Evolutionary conservation across 2,113 vertebrate species (phyloP).

Genomic region (Prunella himalayana): DNA sequence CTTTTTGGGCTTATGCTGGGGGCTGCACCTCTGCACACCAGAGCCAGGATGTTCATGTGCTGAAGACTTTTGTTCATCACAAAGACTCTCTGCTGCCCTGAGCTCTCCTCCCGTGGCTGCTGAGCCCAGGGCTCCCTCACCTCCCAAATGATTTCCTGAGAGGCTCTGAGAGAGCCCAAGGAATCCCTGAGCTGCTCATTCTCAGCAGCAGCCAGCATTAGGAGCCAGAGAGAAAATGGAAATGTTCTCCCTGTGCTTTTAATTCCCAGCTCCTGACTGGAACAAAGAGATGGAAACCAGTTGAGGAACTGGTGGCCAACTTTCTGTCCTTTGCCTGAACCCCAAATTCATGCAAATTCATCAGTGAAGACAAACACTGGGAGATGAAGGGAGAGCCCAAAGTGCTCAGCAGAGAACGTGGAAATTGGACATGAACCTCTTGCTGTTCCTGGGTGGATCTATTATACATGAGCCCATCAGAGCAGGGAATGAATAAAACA

Average conservation of each 20-base stretch:
- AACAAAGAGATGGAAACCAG: neutral
- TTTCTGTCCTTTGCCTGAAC: neutral
- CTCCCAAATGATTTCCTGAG: neutral
- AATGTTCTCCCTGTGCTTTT: neutral
- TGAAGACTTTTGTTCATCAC: neutral
- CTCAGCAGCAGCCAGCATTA: neutral
- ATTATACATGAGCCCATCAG: constrained; percentile 70
- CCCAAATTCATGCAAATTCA: neutral
- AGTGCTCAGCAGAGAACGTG: neutral
- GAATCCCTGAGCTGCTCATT: neutral
- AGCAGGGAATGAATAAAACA: constrained; percentile 76
- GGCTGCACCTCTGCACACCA: neutral
- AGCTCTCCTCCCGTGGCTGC: neutral
- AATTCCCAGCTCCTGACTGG: neutral
- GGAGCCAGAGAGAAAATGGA: neutral
- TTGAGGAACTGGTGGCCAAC: neutral
- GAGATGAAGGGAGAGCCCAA: neutral
- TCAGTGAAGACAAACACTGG: neutral
- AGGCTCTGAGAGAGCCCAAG: neutral
- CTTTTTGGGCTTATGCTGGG: fast-evolving
- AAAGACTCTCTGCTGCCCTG: neutral
- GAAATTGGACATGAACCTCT: constrained; percentile 39
- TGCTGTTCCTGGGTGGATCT: constrained; percentile 52
- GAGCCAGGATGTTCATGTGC: neutral
- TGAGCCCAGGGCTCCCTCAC: neutral